A percentile compares a stretch with the other conserved stretches of the same genome.
Evolutionary conservation across 2,113 vertebrate genomes (phyloP).

Genomic region (Spea bombifrons): DNA sequence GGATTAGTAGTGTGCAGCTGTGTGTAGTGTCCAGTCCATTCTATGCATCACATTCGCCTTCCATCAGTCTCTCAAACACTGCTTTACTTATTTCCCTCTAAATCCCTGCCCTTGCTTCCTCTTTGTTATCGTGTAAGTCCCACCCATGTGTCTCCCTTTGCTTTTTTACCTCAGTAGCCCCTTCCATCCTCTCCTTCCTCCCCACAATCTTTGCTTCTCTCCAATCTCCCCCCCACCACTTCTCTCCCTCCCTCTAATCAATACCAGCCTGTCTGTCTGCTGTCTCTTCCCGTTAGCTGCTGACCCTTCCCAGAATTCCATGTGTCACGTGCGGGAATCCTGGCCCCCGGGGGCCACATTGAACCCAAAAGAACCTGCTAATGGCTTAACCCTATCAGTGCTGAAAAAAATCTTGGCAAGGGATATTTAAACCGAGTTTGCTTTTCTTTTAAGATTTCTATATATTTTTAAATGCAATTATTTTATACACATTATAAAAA

Average conservation of each 20-base stretch:
- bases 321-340: conserved; percentile 36
- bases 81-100: background rate
- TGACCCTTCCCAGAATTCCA: conserved; percentile 47
- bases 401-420: background rate
- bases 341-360: conserved; percentile 33
- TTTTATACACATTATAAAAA: too few species aligned
- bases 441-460: too few species aligned
- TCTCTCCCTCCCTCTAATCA: conserved; percentile 29
- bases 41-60: too few species aligned
- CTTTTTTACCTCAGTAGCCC: background rate
- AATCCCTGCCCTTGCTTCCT: background rate
- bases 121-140: background rate
- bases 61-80: background rate
- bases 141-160: background rate
- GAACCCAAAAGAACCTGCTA: conserved; percentile 42
- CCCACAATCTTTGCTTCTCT: background rate
- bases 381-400: conserved; percentile 32
- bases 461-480: too few species aligned
- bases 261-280: conserved; percentile 47
- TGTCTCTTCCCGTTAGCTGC: conserved; percentile 42
- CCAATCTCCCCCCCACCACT: conserved; percentile 13
- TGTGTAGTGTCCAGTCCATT: too few species aligned
- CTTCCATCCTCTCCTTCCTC: background rate
- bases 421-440: background rate
- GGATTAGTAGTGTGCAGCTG: too few species aligned